Base-by-base conservation (phyloP, 1,140 invertebrate species). In the Solen grandis region DNA sequence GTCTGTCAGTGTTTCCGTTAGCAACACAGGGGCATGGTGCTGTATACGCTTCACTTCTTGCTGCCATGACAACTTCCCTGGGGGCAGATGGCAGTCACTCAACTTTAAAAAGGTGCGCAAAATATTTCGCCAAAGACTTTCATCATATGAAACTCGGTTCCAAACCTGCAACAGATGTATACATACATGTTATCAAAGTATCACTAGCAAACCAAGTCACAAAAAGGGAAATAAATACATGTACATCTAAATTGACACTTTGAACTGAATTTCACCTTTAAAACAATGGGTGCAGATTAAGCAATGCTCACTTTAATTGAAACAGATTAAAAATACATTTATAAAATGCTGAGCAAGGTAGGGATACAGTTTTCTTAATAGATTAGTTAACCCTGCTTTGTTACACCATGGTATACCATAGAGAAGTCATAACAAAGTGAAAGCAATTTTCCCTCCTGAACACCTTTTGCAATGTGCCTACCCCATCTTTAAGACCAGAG, bases 1-100 rank as follows among this genome's bases (percentile, higher is more conserved):
- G 93, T 35, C 94, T 92, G 89, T 97, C 95, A 97, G 88, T 13
- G 94, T 94, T 93, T 97, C 96, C 2, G 95, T 95, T 92, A 96
- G 94, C 29, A 96, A 91, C 27, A 95, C 92, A 2, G 96, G 96
- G 80, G 95, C 95, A 81, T 96, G 94, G 88, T 95, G 95, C 69
- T 94, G 93, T 27, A 97, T 91, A 50, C 96, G 93, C 86, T 95
- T 95, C 85, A 96, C 97, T 94, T 97, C 96, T 35, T 92, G 88
- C 5, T 94, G 92, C 96, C 96, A 97, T 0, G 95, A 95, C 19
- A 87, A 92, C 85, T 95, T 94, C 14, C 94, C 95, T 93, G 94
- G 94, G 83, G 94, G 93, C 19, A 95, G 93, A 2, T 55, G 52
- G 25, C 55, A 57, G 29, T 36, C 50, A 8, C 54, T 73, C 0